Percentiles rank a stretch among this genome's conserved stretches.
Conservation (phyloP, 2,888 invertebrate genomes). For the Papilio gigon region DNA sequence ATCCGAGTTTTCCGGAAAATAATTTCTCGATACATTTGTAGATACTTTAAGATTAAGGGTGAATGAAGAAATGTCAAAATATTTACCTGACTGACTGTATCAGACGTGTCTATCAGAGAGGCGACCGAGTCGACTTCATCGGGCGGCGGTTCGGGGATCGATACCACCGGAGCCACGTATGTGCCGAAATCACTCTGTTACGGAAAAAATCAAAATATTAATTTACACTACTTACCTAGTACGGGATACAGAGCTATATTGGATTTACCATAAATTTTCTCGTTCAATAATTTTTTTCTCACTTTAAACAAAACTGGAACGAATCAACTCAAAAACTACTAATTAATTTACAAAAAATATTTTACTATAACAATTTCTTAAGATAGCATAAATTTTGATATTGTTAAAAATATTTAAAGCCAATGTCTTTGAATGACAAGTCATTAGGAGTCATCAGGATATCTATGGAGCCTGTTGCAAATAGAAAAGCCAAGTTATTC, state of each 20-base stretch:
- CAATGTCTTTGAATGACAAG: no score
- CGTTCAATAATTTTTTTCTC: no score
- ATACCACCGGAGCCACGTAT: constrained; percentile 96
- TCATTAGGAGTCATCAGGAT: background rate
- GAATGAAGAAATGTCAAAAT: no score
- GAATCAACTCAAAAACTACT: background rate
- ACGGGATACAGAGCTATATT: no score
- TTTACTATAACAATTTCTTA: background rate
- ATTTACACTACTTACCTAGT: no score
- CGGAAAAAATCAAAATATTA: constrained; percentile 23
- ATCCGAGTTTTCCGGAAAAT: no score
- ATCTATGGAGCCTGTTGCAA: background rate
- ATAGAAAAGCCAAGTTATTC: background rate
- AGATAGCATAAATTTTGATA: no score
- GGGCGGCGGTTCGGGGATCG: constrained; percentile 87
- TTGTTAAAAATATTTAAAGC: no score
- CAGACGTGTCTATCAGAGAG: constrained; percentile 86
- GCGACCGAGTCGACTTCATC: constrained; percentile 83
- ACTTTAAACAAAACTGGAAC: no score
- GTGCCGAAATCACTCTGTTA: constrained; percentile 93
- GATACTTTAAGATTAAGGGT: no score
- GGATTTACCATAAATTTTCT: no score
- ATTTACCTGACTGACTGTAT: constrained; percentile 79
- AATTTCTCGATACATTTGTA: no score
- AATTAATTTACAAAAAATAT: background rate